These are phyloP conservation scores for Tapirus terrestris DNA, from an alignment of 2,113 vertebrate genomes.

Conservation along the genomic window DNA sequence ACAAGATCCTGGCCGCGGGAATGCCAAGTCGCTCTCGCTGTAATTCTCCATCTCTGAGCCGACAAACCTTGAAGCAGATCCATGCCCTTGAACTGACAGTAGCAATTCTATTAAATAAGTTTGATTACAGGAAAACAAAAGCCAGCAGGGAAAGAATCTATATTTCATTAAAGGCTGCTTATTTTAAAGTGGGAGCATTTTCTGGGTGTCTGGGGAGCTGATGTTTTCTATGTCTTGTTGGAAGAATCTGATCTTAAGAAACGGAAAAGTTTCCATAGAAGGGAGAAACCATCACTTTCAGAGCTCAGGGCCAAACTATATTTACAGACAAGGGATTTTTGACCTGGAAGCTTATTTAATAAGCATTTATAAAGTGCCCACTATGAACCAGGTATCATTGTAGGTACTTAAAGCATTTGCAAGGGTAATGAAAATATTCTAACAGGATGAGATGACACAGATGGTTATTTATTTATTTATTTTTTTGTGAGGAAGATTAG, in stretches of 20 bases:
- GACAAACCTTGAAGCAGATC: background rate
- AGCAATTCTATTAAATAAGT: background rate
- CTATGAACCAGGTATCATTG: background rate
- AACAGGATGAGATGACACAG: background rate
- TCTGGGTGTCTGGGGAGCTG: constrained; percentile 3
- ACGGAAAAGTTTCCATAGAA: background rate
- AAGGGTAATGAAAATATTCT: background rate
- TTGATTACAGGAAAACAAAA: background rate
- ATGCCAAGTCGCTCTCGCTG: background rate
- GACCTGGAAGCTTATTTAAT: background rate
- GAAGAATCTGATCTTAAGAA: constrained; percentile 33
- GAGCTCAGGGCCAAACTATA: background rate
- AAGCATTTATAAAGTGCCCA: background rate
- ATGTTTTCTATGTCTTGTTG: background rate
- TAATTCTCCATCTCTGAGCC: background rate
- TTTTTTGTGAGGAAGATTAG: no score
- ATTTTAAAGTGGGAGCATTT: constrained; percentile 27
- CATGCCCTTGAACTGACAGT: background rate
- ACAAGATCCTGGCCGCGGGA: background rate
- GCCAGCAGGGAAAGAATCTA: background rate
- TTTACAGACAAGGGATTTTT: constrained; percentile 42
- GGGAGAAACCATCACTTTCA: background rate
- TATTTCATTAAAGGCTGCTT: constrained; percentile 32
- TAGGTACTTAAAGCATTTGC: background rate
- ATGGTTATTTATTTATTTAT: background rate